Conservation (phyloP, 2,113 vertebrate species). For the Platichthys flesus region DNA sequence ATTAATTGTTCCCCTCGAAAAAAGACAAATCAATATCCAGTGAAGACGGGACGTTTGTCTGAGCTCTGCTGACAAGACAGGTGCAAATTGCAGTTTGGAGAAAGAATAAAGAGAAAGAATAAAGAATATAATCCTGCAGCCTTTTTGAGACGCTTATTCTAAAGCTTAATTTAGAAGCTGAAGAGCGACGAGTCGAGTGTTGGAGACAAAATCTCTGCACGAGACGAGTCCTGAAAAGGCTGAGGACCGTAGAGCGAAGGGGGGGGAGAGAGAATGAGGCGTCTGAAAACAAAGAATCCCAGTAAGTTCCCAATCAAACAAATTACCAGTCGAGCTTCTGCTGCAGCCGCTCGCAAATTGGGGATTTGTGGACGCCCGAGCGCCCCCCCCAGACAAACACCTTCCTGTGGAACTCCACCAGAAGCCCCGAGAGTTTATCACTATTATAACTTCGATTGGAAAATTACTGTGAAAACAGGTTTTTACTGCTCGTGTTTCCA, state of each 20-base stretch:
- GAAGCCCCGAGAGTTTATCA: neutral
- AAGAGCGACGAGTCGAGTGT: too few relatives aligned
- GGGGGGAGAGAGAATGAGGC: constrained; percentile 22
- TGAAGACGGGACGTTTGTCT: neutral
- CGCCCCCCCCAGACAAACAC: neutral
- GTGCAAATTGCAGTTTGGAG: too few relatives aligned
- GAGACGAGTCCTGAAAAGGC: constrained; percentile 1
- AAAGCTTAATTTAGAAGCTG: constrained; percentile 14
- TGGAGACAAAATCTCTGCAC: neutral
- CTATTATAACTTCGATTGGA: too few relatives aligned
- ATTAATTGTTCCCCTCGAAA: neutral
- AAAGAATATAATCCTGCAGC: neutral
- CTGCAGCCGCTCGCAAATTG: constrained; percentile 15
- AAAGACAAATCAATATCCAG: constrained; percentile 32
- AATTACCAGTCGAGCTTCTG: constrained; percentile 20
- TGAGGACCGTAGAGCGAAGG: neutral
- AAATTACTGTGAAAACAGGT: too few relatives aligned
- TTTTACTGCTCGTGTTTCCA: too few relatives aligned
- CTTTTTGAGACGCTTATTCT: neutral
- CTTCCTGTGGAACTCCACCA: neutral
- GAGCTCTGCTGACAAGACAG: too few relatives aligned
- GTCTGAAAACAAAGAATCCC: constrained; percentile 16
- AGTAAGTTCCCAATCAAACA: constrained; percentile 17
- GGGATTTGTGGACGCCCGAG: constrained; percentile 1
- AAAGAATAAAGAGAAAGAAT: constrained; percentile 2